Evolutionary conservation across 2,113 vertebrate genomes (phyloP).

Genomic region (Lamprologus ornatipinnis): DNA sequence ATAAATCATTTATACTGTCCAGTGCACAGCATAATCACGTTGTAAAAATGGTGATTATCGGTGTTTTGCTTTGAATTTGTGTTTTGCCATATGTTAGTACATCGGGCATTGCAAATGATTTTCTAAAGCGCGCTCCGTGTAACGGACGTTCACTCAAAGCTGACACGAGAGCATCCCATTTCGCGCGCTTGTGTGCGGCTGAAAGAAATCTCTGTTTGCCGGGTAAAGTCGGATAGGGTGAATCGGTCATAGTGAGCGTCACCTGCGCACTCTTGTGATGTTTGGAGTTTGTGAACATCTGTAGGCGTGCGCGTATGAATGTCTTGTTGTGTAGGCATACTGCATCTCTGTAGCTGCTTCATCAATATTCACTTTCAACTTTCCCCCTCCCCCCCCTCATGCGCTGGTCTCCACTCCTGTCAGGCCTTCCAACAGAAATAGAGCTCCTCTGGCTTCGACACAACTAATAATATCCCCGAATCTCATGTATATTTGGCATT

Average conservation of each 20-base stretch:
- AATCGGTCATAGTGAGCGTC: slow-evolving; percentile 14
- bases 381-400: background rate
- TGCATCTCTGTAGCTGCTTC: slow-evolving; percentile 46
- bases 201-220: slow-evolving; percentile 9
- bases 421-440: slow-evolving; percentile 26
- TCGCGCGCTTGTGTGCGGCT: background rate
- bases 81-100: background rate
- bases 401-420: slow-evolving; percentile 24
- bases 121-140: background rate
- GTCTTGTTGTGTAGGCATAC: slow-evolving; percentile 45
- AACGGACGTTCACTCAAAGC: background rate
- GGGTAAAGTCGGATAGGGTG: background rate
- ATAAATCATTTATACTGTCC: slow-evolving; percentile 9
- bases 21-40: background rate
- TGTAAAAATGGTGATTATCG: background rate
- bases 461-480: slow-evolving; percentile 23
- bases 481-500: slow-evolving; percentile 14
- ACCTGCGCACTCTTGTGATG: slow-evolving; percentile 34
- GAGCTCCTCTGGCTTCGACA: slow-evolving; percentile 1
- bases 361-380: slow-evolving; percentile 51
- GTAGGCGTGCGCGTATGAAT: slow-evolving; percentile 19
- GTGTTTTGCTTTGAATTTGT: background rate
- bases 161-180: background rate
- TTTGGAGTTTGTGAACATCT: slow-evolving; percentile 12
- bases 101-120: background rate